Conservation (phyloP, 92 coral and sea anemone species). For the Heliopora coerulea region DNA sequence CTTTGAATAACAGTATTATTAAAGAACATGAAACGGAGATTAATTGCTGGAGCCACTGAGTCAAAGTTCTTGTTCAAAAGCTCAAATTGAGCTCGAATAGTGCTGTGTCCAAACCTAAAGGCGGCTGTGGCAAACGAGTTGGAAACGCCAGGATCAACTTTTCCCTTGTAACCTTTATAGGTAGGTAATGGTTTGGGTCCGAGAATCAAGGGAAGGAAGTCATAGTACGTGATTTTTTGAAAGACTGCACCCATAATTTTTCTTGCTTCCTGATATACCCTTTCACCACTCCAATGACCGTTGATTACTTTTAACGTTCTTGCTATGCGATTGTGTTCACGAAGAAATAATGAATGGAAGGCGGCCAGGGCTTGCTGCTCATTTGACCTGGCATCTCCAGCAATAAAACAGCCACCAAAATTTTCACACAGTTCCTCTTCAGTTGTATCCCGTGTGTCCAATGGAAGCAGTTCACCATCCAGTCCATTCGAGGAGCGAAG, state of each 20-base stretch:
- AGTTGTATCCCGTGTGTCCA: background rate
- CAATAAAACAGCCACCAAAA: constrained; percentile 29
- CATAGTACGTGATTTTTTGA: constrained; percentile 34
- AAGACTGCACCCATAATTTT: constrained; percentile 34
- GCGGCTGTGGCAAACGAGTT: constrained; percentile 34
- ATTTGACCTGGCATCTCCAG: constrained; percentile 34
- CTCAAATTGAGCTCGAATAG: constrained; percentile 31
- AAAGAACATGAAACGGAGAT: constrained; percentile 39
- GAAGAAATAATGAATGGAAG: constrained; percentile 29
- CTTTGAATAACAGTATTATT: constrained; percentile 30
- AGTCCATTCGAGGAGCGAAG: background rate
- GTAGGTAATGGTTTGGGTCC: background rate
- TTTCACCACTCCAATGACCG: constrained; percentile 19
- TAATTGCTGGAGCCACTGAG: constrained; percentile 9
- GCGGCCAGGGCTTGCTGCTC: constrained; percentile 35
- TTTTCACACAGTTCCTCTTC: background rate
- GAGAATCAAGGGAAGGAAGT: constrained; percentile 14
- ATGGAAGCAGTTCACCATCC: constrained; percentile 33
- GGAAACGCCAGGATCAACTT: constrained; percentile 17
- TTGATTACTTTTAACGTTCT: constrained; percentile 1
- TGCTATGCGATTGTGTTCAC: constrained; percentile 43
- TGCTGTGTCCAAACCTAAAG: constrained; percentile 34
- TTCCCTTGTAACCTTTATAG: background rate
- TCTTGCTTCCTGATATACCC: constrained; percentile 33
- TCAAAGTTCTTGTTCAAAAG: constrained; percentile 11